Conservation (phyloP, 2,113 vertebrate genomes). For the Geococcyx californianus region DNA sequence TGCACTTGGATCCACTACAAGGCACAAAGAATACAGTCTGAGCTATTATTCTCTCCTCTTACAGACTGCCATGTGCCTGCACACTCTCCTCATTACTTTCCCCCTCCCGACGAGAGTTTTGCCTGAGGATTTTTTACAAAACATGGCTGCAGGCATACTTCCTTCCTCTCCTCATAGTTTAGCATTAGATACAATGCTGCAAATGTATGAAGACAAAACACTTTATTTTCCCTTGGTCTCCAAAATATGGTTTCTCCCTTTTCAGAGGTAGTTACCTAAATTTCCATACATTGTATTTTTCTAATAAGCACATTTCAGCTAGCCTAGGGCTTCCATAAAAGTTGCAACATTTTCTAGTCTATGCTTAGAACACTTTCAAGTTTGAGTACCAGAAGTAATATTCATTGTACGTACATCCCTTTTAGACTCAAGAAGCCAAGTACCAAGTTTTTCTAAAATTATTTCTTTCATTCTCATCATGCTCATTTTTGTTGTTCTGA, state of each 20-base stretch:
- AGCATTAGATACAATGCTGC: not conserved
- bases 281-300: not conserved
- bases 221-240: not conserved
- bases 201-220: not conserved
- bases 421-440: not conserved
- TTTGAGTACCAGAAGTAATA: not conserved
- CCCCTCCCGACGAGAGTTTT: not conserved
- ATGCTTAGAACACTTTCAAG: not conserved
- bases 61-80: not conserved
- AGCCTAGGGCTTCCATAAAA: conserved; percentile 21
- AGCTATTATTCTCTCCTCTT: not conserved
- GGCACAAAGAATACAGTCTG: not conserved
- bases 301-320: not conserved
- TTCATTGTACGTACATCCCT: not conserved
- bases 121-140: not conserved
- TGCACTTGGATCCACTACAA: not conserved
- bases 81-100: not conserved
- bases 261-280: not conserved
- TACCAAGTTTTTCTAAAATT: not conserved
- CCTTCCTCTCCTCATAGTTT: not conserved
- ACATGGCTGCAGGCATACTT: not conserved
- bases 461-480: not conserved
- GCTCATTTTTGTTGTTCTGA: not conserved
- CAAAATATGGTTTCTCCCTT: not conserved
- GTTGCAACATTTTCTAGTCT: conserved; percentile 14